phyloP scores from a whole-genome alignment of 2,888 invertebrate genomes.

The Idaea dimidiata region DNA sequence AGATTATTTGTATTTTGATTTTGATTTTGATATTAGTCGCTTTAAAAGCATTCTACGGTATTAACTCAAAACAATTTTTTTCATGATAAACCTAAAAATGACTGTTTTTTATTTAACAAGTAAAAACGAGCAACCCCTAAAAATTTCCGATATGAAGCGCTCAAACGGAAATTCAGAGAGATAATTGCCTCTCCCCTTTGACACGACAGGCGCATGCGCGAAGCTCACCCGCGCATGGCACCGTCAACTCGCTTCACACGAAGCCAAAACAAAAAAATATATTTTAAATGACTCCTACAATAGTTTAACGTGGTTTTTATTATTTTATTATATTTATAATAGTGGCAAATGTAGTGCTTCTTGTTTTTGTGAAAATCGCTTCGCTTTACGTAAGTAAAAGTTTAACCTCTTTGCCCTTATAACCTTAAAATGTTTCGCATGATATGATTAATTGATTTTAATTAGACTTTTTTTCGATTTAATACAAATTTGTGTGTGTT shows the following conservation, averaged over 20 bases:
- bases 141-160: slow-evolving; percentile 54
- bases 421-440: slow-evolving; percentile 20
- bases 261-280: slow-evolving; percentile 49
- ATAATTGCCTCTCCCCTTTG: slow-evolving; percentile 52
- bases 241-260: slow-evolving; percentile 37
- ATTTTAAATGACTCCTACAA: slow-evolving; percentile 27
- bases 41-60: too few relatives aligned
- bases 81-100: too few relatives aligned
- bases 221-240: slow-evolving; percentile 56
- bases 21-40: too few relatives aligned
- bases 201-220: slow-evolving; percentile 52
- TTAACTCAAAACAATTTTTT: too few relatives aligned
- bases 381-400: slow-evolving; percentile 27
- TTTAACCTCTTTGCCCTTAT: slow-evolving; percentile 6
- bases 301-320: slow-evolving; percentile 9
- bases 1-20: too few relatives aligned
- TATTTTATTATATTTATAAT: not conserved
- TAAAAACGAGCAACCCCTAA: slow-evolving; percentile 57
- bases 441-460: slow-evolving; percentile 7
- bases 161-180: slow-evolving; percentile 63
- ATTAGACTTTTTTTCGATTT: not conserved
- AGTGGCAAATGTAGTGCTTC: slow-evolving; percentile 25
- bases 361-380: slow-evolving; percentile 15
- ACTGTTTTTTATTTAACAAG: not conserved
- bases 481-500: not conserved